Evolutionary conservation across 2,797 vertebrate genomes (phyloP).

Genomic region (Aeoliscus strigatus): DNA sequence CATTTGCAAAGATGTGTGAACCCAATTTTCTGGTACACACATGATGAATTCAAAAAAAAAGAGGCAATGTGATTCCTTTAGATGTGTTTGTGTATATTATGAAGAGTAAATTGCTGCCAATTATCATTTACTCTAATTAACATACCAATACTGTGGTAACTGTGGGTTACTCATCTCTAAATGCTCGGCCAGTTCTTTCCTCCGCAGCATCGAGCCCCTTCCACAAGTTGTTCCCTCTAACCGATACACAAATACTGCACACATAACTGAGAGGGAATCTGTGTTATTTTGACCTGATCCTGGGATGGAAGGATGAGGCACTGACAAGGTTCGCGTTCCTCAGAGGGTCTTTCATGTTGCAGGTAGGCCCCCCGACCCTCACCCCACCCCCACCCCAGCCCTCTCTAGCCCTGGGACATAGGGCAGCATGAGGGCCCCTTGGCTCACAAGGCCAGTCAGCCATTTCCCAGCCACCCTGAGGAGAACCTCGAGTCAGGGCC

Average conservation of each 20-base stretch:
- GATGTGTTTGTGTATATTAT: too few relatives aligned
- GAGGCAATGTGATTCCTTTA: too few relatives aligned
- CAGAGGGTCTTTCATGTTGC: slow-evolving; percentile 62
- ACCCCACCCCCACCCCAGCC: too few relatives aligned
- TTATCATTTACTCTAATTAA: slow-evolving; percentile 7
- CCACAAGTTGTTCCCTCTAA: slow-evolving; percentile 41
- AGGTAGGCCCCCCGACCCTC: slow-evolving; percentile 49
- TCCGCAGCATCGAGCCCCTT: slow-evolving; percentile 25
- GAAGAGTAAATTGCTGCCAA: too few relatives aligned
- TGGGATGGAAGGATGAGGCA: slow-evolving; percentile 50
- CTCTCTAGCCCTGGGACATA: slow-evolving; percentile 46
- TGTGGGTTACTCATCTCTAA: slow-evolving; percentile 16
- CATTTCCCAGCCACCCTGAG: slow-evolving; percentile 66
- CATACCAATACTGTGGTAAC: too few relatives aligned
- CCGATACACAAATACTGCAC: slow-evolving; percentile 42
- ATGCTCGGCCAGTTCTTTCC: slow-evolving; percentile 13
- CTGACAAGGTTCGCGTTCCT: slow-evolving; percentile 58
- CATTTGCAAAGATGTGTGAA: too few relatives aligned
- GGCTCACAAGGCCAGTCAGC: slow-evolving; percentile 61
- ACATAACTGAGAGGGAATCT: slow-evolving; percentile 43
- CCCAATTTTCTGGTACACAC: too few relatives aligned
- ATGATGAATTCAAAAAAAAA: too few relatives aligned
- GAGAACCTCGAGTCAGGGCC: slow-evolving; percentile 67
- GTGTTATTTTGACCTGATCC: slow-evolving; percentile 56
- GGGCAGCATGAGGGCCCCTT: slow-evolving; percentile 48